Evolutionary conservation across 2,113 vertebrate genomes (phyloP).

Genomic region (Anthoscopus minutus): DNA sequence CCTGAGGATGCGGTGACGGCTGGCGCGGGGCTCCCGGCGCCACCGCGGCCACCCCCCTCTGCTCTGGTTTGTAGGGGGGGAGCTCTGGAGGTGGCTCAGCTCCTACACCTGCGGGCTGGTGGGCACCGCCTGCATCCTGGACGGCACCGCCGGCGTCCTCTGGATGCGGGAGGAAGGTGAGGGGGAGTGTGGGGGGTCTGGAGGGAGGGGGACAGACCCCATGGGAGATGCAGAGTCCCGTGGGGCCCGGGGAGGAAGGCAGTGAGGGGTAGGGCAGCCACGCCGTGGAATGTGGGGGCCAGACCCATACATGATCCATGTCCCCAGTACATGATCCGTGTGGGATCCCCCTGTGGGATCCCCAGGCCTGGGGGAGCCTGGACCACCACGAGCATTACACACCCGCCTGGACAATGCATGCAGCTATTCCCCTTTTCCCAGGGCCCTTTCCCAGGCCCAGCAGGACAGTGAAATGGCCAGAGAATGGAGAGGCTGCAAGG

Average conservation of each 20-base stretch:
- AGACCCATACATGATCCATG: too few species aligned
- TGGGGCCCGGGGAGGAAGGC: background rate
- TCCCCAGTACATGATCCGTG: fast-evolving
- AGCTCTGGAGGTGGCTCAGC: slow-evolving; percentile 55
- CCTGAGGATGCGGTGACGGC: background rate
- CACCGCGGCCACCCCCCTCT: fast-evolving
- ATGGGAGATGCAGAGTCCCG: fast-evolving
- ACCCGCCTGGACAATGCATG: fast-evolving
- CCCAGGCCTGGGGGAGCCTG: fast-evolving
- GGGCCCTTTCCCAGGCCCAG: background rate
- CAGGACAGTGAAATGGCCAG: background rate
- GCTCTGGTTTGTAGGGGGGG: slow-evolving; percentile 11
- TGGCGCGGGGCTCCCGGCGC: fast-evolving
- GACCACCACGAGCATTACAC: fast-evolving
- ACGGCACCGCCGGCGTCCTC: background rate
- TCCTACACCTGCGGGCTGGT: slow-evolving; percentile 38
- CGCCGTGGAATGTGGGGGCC: fast-evolving
- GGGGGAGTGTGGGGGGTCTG: background rate
- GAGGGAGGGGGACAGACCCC: background rate
- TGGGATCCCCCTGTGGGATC: background rate
- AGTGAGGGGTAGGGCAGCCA: background rate
- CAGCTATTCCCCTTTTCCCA: background rate
- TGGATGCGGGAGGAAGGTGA: slow-evolving; percentile 52
- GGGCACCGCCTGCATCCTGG: background rate
- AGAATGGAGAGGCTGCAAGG: background rate